Evolutionary conservation across 2,888 invertebrate genomes (phyloP).

Genomic region (Hirtodrosophila confusa): DNA sequence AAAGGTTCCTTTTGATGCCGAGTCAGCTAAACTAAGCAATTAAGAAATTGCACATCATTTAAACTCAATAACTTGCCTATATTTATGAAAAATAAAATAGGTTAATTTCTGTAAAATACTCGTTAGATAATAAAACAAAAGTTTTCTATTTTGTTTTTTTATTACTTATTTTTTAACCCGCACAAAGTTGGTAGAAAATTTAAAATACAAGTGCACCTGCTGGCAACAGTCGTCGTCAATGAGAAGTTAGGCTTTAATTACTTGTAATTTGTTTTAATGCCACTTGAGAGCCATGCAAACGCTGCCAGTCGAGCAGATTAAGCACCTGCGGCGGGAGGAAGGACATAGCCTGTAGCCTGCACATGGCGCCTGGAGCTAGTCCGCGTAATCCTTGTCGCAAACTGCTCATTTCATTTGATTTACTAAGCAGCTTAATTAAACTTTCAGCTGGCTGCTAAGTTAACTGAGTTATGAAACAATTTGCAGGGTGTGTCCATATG

Average conservation of each 20-base stretch:
- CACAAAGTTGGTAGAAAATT: neutral
- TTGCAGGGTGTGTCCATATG: conserved; percentile 22
- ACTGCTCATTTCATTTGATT: conserved; percentile 76
- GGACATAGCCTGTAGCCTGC: conserved; percentile 9
- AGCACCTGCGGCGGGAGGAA: conserved; percentile 24
- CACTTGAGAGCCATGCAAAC: conserved; percentile 68
- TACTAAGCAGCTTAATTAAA: conserved; percentile 75
- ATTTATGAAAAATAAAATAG: too few relatives aligned
- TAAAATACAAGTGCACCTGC: conserved; percentile 23
- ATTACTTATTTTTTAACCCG: too few relatives aligned
- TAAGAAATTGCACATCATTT: too few relatives aligned
- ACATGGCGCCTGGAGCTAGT: conserved; percentile 8
- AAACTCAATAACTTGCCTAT: too few relatives aligned
- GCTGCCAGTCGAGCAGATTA: conserved; percentile 51
- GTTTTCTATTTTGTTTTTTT: too few relatives aligned
- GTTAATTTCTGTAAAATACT: too few relatives aligned
- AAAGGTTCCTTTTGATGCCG: too few relatives aligned
- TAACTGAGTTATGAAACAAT: conserved; percentile 78
- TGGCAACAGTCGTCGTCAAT: conserved; percentile 50
- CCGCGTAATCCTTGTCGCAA: conserved; percentile 54
- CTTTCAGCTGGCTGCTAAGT: conserved; percentile 53
- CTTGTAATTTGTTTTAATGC: conserved; percentile 80
- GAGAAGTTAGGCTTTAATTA: conserved; percentile 69
- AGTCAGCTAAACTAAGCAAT: too few relatives aligned
- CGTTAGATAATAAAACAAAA: too few relatives aligned